Evolutionary conservation across 2,797 vertebrate genomes (phyloP), one percentile per base, ranked within the genome.

Genomic region (Mormyrus hasselquistii): DNA sequence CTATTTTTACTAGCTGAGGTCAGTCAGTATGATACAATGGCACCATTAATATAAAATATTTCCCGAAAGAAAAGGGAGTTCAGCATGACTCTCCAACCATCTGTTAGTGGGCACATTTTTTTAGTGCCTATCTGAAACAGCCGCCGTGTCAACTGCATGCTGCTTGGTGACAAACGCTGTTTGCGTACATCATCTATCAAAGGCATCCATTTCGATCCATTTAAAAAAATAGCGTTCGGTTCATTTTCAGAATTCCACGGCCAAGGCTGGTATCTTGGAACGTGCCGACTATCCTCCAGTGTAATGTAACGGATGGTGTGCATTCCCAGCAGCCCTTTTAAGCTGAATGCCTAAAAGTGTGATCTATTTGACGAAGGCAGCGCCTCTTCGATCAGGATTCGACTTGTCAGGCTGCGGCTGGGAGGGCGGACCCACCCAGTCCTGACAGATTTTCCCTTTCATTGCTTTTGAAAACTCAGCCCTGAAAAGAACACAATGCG

Each of bases 1-100:
- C 22, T 85, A 85, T 89, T 50, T 89, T 73, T 65, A 69, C 22
- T 65, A 49, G 44, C 47, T 89, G 59, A 53, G 62, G 34, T 69
- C 84, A 89, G 49, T 22, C n/a, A 1, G 44, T 47, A 14, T 34
- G 25, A 69, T 69, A 73, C 59, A 53, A 19, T n/a, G 14, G n/a
- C 16, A n/a, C 44, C 22, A 85, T 53, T 65, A 69, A 57, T 41
- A 62, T 29, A 41, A 85, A 85, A 49, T 29, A 41, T 87, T 87
- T 87, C 52, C n/a, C 44, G 55, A 7, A 7, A 34, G 52, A 59
- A 87, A 57, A 2, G 29, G 49, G 5, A 44, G 29, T 10, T 59
- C 52, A 57, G 86, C 19, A 41, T 62, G 34, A 87, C 55, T 59
- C 16, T 41, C 53, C 53, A 44, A 4, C 52, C 52, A 87, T 57